Percentiles rank a stretch among this genome's conserved stretches.
phyloP scores from a whole-genome alignment of 2,797 vertebrate genomes.

The Ceryle rudis region DNA sequence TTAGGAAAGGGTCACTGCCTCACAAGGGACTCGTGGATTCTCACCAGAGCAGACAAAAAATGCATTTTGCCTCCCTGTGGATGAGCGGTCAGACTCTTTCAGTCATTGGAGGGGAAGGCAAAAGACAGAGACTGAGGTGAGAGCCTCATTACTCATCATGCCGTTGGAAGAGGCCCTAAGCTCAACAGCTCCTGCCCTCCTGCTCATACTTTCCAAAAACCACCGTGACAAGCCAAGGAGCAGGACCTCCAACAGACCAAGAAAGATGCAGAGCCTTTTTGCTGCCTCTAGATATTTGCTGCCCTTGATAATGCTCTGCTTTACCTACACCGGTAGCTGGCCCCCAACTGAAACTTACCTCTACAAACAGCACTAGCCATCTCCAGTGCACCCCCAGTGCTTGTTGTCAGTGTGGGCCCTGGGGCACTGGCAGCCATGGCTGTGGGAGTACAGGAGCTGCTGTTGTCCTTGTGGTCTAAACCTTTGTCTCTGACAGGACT shows the following conservation, averaged over 20 bases:
- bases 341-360: not conserved
- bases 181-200: not conserved
- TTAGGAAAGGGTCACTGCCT: not conserved
- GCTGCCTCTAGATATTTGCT: not conserved
- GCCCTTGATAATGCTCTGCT: not conserved
- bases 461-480: not conserved
- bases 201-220: not conserved
- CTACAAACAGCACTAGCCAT: not conserved
- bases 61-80: not conserved
- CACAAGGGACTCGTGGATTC: not conserved
- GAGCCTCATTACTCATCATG: not conserved
- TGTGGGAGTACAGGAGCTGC: not conserved
- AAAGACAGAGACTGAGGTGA: not conserved
- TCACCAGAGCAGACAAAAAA: not conserved
- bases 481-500: not conserved
- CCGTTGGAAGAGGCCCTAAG: not conserved
- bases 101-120: not conserved
- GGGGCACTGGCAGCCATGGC: not conserved
- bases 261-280: not conserved
- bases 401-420: fast-evolving
- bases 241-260: not conserved
- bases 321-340: not conserved
- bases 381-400: not conserved
- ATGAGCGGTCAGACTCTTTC: not conserved
- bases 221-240: not conserved